A percentile compares a stretch with the other conserved stretches of the same genome.
Evolutionary conservation across 2,113 vertebrate genomes (phyloP).

Genomic region (Ellobius talpinus): DNA sequence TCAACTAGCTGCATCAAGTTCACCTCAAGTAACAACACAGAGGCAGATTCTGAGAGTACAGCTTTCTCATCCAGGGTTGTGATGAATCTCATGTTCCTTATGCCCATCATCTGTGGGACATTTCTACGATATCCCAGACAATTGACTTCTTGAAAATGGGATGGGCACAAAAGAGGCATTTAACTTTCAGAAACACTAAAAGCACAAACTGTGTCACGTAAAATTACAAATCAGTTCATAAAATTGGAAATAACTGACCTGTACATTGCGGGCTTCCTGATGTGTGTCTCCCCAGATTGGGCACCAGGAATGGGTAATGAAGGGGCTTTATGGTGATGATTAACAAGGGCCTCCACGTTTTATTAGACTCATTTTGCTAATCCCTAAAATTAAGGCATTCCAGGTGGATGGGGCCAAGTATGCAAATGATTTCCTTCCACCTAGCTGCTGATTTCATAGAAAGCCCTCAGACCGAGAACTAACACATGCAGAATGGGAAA

Average conservation of each 20-base stretch:
- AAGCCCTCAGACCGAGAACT: slow-evolving; percentile 86
- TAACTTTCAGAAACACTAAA: slow-evolving; percentile 85
- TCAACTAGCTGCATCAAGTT: neutral
- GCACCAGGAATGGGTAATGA: slow-evolving; percentile 86
- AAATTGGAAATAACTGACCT: slow-evolving; percentile 85
- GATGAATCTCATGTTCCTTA: accelerated
- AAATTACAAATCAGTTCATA: slow-evolving; percentile 88
- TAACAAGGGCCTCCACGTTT: slow-evolving; percentile 88
- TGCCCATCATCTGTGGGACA: accelerated
- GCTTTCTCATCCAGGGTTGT: accelerated
- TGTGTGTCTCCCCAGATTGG: slow-evolving; percentile 78
- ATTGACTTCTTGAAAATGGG: slow-evolving; percentile 59
- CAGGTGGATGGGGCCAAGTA: slow-evolving; percentile 90
- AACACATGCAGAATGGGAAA: slow-evolving; percentile 85
- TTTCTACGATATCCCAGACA: neutral
- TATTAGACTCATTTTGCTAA: slow-evolving; percentile 90
- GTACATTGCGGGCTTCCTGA: slow-evolving; percentile 86
- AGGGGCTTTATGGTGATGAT: slow-evolving; percentile 88
- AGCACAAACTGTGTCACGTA: slow-evolving; percentile 84
- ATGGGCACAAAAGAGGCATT: slow-evolving; percentile 70
- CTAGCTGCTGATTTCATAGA: slow-evolving; percentile 88
- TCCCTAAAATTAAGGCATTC: slow-evolving; percentile 90
- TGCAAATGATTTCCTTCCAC: slow-evolving; percentile 90
- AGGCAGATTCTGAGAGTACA: accelerated
- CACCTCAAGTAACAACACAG: accelerated